Evolutionary conservation across 1,140 invertebrate species (phyloP), one percentile per base, ranked within the genome.

Genomic region (Zaprionus africanus): DNA sequence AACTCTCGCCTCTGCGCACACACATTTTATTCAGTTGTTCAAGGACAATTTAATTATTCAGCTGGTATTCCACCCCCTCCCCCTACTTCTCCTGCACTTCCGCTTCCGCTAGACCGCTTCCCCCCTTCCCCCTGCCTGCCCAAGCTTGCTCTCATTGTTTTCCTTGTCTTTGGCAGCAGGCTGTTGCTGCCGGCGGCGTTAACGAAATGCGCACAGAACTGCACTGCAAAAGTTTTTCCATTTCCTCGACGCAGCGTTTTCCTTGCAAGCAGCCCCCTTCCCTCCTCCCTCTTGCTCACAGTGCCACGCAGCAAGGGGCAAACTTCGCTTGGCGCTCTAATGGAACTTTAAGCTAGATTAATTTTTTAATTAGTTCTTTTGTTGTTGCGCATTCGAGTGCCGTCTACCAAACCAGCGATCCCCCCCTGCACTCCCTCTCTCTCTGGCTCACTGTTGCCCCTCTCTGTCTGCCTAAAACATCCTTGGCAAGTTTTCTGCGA

Each of bases 321-420:
- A 90, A 90, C 81, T 90, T 90, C 85, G 79, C 79, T 90, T 90
- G 69, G 81, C 84, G 86, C 86, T 90, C 86, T 90, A 90, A 90
- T 90, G 86, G 86, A 90, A 90, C 86, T 90, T 90, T 90, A 90
- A 90, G 86, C 86, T 90, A 90, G 86, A 90, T 90, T 90, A 90
- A 90, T 90, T 90, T 90, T 90, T 90, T 90, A 90, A 90, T 90
- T 90, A 90, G 86, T 86, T 91, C 86, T 90, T 90, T 90, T 90
- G 86, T 90, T 90, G 82, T 82, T 86, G 82, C 81, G 71, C 85
- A 84, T 67, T 88, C 71, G 70, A 88, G 84, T 90, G 81, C 83
- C 62, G 67, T 70, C 71, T 74, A 62, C 36, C 71, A 74, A 26
- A 26, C 49, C 71, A 67, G 12, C 11, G 28, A 61, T 22, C 15